phyloP scores from a whole-genome alignment of 2,888 invertebrate species.

The Laothoe populi region DNA sequence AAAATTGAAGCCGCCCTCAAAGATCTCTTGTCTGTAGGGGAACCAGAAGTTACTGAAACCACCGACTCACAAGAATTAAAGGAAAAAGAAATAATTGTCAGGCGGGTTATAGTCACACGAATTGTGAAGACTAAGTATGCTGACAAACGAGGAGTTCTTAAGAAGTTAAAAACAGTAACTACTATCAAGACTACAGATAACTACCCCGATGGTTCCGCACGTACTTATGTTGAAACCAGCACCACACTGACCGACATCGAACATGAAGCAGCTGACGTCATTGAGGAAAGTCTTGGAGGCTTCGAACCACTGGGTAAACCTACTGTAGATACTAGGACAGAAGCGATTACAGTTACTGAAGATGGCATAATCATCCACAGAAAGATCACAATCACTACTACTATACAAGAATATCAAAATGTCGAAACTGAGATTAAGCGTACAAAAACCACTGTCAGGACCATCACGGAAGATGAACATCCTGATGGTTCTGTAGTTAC shows the following conservation, averaged over 20 bases:
- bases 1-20: conserved; percentile 30
- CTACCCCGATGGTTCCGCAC: conserved; percentile 48
- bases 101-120: conserved; percentile 33
- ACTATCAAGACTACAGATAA: conserved; percentile 45
- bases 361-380: conserved; percentile 58
- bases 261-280: conserved; percentile 33
- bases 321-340: conserved; percentile 51
- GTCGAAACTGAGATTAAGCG: conserved; percentile 50
- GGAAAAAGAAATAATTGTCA: conserved; percentile 33
- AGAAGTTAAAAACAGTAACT: conserved; percentile 45
- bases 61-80: conserved; percentile 37
- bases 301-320: conserved; percentile 55
- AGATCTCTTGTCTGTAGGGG: conserved; percentile 31
- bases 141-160: conserved; percentile 38
- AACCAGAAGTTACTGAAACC: conserved; percentile 34
- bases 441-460: conserved; percentile 65
- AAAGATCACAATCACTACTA: conserved; percentile 60
- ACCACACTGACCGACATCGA: conserved; percentile 42
- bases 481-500: conserved; percentile 69
- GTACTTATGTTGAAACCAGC: conserved; percentile 45
- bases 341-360: conserved; percentile 53
- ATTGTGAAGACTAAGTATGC: conserved; percentile 42
- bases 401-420: conserved; percentile 57
- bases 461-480: conserved; percentile 67
- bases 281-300: conserved; percentile 49